These are phyloP conservation scores for Amblyraja radiata DNA, from an alignment of 2,797 vertebrate species.

Conservation along the genomic window DNA sequence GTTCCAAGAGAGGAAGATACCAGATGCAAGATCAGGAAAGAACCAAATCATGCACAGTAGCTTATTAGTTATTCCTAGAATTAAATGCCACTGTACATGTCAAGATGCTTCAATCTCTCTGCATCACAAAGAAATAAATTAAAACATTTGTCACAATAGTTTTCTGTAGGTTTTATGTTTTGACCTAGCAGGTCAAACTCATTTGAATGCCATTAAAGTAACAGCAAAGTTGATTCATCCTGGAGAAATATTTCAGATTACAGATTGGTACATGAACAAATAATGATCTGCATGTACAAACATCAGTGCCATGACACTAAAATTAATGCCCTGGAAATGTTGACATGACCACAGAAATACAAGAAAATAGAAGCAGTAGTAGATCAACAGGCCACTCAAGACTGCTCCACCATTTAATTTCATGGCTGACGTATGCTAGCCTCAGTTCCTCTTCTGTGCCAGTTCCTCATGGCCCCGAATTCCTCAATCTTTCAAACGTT, in stretches of 20 bases:
- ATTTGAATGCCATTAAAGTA: background rate
- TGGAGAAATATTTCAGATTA: no score
- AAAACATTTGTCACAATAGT: background rate
- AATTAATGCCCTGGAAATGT: background rate
- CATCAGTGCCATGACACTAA: background rate
- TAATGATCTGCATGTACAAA: background rate
- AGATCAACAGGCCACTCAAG: no score
- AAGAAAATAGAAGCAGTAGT: no score
- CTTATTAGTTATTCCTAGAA: background rate
- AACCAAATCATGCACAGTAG: background rate
- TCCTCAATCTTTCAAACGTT: no score
- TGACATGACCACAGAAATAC: background rate
- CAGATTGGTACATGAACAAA: background rate
- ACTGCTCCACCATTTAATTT: no score
- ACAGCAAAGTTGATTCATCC: no score
- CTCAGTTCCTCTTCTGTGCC: no score
- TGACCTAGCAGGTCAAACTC: background rate
- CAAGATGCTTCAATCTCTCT: background rate
- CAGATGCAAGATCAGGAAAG: no score
- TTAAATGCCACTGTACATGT: background rate
- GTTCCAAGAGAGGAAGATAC: background rate
- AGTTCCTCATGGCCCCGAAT: no score
- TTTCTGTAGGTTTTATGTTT: background rate
- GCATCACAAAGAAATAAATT: background rate
- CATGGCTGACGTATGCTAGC: no score